Evolutionary conservation across 2,888 invertebrate genomes (phyloP).

Genomic region (Cactoblastis cactorum): DNA sequence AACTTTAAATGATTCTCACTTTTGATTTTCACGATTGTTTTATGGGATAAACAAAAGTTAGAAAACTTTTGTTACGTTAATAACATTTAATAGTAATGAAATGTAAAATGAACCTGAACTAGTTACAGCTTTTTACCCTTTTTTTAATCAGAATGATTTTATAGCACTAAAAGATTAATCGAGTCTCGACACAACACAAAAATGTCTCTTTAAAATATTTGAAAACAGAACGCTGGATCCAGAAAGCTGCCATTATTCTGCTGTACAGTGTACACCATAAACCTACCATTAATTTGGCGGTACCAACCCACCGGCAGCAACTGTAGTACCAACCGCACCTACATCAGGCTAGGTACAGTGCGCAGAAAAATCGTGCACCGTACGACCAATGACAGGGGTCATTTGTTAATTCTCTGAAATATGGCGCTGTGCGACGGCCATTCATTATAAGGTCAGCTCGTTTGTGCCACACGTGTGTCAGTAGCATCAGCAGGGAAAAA

Average conservation of each 20-base stretch:
- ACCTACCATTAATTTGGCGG: slow-evolving; percentile 48
- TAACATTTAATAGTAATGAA: no score
- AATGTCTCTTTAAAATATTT: not conserved
- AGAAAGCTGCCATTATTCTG: slow-evolving; percentile 8
- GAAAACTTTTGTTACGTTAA: no score
- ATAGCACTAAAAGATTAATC: not conserved
- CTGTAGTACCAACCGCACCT: slow-evolving; percentile 62
- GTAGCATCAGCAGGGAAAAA: slow-evolving; percentile 47
- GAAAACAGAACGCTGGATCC: slow-evolving; percentile 6
- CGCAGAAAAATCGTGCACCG: slow-evolving; percentile 74
- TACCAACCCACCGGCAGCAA: slow-evolving; percentile 30
- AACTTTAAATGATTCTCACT: no score
- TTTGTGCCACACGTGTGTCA: slow-evolving; percentile 71
- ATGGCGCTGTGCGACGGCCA: slow-evolving; percentile 73
- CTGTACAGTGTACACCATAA: slow-evolving; percentile 31
- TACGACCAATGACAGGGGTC: slow-evolving; percentile 69
- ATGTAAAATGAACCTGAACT: no score
- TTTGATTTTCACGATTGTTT: no score
- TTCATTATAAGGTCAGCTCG: slow-evolving; percentile 76
- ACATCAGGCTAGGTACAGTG: slow-evolving; percentile 71
- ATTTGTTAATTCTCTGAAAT: slow-evolving; percentile 79
- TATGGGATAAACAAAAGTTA: no score
- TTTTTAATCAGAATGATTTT: no score
- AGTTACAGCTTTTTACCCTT: no score
- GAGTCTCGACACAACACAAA: not conserved